Percentiles rank a stretch among this genome's conserved stretches.
These are phyloP conservation scores for Parotia lawesii DNA, from an alignment of 2,113 vertebrate species.

Conservation along the genomic window DNA sequence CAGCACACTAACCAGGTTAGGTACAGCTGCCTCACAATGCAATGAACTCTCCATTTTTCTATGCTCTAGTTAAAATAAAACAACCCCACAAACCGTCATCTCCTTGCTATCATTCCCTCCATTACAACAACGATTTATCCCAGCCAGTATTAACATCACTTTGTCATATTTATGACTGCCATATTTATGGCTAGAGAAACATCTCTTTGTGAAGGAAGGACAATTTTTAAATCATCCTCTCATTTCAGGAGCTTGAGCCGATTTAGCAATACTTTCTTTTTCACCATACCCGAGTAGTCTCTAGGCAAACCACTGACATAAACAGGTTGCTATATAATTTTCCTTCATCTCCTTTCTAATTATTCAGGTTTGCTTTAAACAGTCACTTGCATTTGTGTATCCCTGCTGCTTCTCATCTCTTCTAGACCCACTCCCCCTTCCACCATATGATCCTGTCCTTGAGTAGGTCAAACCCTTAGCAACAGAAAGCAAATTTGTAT, in stretches of 20 bases:
- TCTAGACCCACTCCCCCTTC: background rate
- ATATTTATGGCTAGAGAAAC: background rate
- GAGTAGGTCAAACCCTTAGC: constrained; percentile 33
- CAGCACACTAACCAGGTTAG: background rate
- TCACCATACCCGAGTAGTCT: background rate
- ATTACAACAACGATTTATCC: background rate
- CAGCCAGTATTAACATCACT: background rate
- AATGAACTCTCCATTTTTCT: background rate
- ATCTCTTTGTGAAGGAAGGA: background rate
- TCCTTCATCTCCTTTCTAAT: constrained; percentile 37
- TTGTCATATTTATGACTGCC: background rate
- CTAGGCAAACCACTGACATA: constrained; percentile 44
- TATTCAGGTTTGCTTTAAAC: constrained; percentile 36
- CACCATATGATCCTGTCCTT: background rate
- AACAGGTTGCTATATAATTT: constrained; percentile 58
- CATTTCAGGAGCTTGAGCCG: background rate
- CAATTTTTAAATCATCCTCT: background rate
- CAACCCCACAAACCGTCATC: background rate
- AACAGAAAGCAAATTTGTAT: constrained; percentile 38
- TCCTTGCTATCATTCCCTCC: background rate
- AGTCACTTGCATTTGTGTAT: background rate
- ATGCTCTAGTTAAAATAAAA: background rate
- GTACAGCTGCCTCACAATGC: background rate
- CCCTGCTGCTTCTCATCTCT: background rate
- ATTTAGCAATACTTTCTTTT: constrained; percentile 17